Base-by-base conservation (phyloP, 2,888 invertebrate genomes). In the Eristalis intricaria region DNA sequence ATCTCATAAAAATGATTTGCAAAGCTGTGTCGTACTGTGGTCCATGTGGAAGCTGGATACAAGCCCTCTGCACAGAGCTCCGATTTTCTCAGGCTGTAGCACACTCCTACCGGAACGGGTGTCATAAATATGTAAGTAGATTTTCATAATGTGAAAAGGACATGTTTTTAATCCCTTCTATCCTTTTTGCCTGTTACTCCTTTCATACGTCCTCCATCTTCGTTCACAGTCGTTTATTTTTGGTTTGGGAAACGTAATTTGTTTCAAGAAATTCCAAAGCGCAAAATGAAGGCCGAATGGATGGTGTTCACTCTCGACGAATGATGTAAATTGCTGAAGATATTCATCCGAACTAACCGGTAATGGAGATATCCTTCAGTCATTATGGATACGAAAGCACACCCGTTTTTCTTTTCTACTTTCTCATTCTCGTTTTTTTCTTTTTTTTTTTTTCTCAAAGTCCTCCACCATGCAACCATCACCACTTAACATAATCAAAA, bases 401-500 rank as follows among this genome's bases (percentile, higher is more conserved):
- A 68, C 56, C 50, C 38, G 32, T 73, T 63, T 73, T 66, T 65
- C 58, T 35, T 35, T 38, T 64, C 26, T 58, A 13, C 10, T 50
- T 50, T n/a, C n/a, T 68, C 4, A 15, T 60, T 76, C 15, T 5
- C 19, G 32, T 43, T 50, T 61, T 26, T 26, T 26, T n/a, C n/a
- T 61, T 13, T 40, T 56, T 75, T 64, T n/a, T 26, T 26, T 58
- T 69, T 69, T 26, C 69, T 56, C 1, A 4, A 19, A 60, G 22
- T 15, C 15, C 22, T 35, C 29, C 35, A 58, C 40, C 79, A 40
- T 66, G 50, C 32, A 64, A 68, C 78, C 75, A 70, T 82, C 70
- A 68, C 82, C 86, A 86, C 86, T 86, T 86, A 86, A 82, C 86
- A 82, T 86, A 86, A 86, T 86, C 86, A 86, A 86, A 86, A 82